A percentile compares a stretch with the other conserved stretches of the same genome.
These are phyloP conservation scores for Mesaphorura yosii DNA, from an alignment of 1,140 invertebrate genomes.

Conservation along the genomic window DNA sequence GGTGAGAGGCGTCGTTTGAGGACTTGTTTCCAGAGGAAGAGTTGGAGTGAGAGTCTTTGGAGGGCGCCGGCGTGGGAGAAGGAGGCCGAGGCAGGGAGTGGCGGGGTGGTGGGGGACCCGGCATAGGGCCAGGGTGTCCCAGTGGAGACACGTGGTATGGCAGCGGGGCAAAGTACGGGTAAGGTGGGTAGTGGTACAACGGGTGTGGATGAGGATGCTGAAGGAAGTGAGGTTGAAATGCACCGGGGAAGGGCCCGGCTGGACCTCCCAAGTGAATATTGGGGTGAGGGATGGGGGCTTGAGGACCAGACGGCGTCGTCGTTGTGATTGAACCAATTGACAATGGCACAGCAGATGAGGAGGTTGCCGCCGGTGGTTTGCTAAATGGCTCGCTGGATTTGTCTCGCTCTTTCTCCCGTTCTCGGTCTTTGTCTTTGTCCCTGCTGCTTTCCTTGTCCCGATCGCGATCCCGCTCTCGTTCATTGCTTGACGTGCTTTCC, in stretches of 20 bases:
- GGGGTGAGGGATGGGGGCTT: slow-evolving; percentile 30
- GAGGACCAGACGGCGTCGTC: slow-evolving; percentile 29
- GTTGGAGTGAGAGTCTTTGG: not conserved
- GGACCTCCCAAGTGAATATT: slow-evolving; percentile 27
- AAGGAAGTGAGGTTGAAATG: slow-evolving; percentile 30
- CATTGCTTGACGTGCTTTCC: not conserved
- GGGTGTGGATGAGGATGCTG: slow-evolving; percentile 24
- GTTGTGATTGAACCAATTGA: slow-evolving; percentile 20
- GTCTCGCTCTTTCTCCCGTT: slow-evolving; percentile 9
- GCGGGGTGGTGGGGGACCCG: slow-evolving; percentile 45
- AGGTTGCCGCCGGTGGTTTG: not conserved
- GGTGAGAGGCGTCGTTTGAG: slow-evolving; percentile 18
- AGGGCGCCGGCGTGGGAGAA: slow-evolving; percentile 2
- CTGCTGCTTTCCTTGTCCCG: not conserved
- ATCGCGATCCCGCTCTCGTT: slow-evolving; percentile 11
- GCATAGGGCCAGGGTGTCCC: too few species aligned
- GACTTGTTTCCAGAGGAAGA: not conserved
- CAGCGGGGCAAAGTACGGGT: slow-evolving; percentile 45
- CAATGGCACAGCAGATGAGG: slow-evolving; percentile 2
- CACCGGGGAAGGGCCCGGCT: slow-evolving; percentile 26
- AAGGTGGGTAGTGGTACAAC: slow-evolving; percentile 24
- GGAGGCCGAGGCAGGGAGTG: slow-evolving; percentile 29
- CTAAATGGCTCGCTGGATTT: too few species aligned
- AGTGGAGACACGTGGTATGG: slow-evolving; percentile 41
- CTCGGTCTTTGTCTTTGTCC: slow-evolving; percentile 10